These are phyloP conservation scores for Rhaphigaster nebulosa DNA, from an alignment of 2,888 invertebrate genomes.

Conservation along the genomic window DNA sequence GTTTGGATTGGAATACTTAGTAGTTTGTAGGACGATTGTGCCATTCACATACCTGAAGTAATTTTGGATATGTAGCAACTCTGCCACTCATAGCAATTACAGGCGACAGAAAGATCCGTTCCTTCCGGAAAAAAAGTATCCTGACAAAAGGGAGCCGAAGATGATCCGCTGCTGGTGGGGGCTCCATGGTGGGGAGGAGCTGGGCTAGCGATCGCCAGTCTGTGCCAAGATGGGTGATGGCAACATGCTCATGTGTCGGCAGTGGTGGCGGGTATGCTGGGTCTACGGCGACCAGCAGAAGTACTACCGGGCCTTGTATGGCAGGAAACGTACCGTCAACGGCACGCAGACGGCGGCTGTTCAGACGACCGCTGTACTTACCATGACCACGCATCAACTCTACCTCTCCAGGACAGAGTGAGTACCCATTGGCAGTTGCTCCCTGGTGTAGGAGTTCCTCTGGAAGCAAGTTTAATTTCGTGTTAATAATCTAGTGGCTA, in stretches of 20 bases:
- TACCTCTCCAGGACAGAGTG: slow-evolving; percentile 54
- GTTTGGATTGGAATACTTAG: no score
- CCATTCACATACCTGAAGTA: no score
- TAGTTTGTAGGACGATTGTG: no score
- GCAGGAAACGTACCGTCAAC: slow-evolving; percentile 68
- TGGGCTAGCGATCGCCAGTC: neutral
- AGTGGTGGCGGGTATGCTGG: slow-evolving; percentile 93
- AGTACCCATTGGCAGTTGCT: slow-evolving; percentile 6
- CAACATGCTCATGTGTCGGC: slow-evolving; percentile 79
- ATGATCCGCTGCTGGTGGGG: neutral
- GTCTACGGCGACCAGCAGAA: slow-evolving; percentile 89
- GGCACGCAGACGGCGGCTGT: slow-evolving; percentile 50
- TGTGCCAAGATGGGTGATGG: slow-evolving; percentile 52
- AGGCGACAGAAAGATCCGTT: neutral
- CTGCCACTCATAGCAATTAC: neutral
- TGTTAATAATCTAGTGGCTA: neutral
- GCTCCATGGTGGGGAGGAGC: neutral
- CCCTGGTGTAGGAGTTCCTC: neutral
- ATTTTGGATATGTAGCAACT: neutral
- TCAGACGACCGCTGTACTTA: slow-evolving; percentile 27
- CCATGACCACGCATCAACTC: slow-evolving; percentile 56
- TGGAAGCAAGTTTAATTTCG: neutral
- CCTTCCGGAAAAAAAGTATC: neutral
- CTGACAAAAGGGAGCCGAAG: neutral
- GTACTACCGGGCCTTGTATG: slow-evolving; percentile 86